phyloP scores from a whole-genome alignment of 92 coral and sea anemone species.

The Nematostella vectensis region DNA sequence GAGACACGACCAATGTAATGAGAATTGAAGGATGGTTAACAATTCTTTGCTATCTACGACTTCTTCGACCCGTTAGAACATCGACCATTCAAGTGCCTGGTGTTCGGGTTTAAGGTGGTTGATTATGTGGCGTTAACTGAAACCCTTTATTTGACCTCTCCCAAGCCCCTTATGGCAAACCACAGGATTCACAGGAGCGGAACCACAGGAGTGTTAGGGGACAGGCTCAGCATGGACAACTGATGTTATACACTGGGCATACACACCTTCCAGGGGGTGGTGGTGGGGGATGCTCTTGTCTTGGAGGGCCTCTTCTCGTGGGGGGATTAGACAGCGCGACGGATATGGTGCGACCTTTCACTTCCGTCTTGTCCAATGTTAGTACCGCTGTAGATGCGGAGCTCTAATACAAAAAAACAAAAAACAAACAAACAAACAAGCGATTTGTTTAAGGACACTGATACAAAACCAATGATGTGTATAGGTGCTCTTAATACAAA shows the following conservation, averaged over 20 bases:
- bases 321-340: constrained; percentile 98
- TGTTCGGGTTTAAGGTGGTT: not conserved
- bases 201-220: not conserved
- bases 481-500: too few relatives aligned
- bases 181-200: not conserved
- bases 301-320: constrained; percentile 50
- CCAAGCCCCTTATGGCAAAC: too few relatives aligned
- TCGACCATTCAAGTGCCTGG: not conserved
- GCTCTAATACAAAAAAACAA: constrained; percentile 47
- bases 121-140: not conserved
- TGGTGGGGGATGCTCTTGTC: constrained; percentile 12
- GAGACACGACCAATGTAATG: not conserved
- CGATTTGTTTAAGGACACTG: too few relatives aligned
- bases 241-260: too few relatives aligned
- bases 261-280: constrained; percentile 25
- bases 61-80: too few relatives aligned
- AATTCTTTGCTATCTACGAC: too few relatives aligned
- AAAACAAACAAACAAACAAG: too few relatives aligned
- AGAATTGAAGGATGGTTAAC: too few relatives aligned
- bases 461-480: too few relatives aligned
- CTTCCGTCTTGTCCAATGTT: constrained; percentile 49
- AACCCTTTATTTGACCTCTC: not conserved
- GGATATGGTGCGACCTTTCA: constrained; percentile 75
- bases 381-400: constrained; percentile 73
- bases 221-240: too few relatives aligned